Conservation (phyloP, 2,113 vertebrate genomes). For the Mesembrinibis cayennensis region DNA sequence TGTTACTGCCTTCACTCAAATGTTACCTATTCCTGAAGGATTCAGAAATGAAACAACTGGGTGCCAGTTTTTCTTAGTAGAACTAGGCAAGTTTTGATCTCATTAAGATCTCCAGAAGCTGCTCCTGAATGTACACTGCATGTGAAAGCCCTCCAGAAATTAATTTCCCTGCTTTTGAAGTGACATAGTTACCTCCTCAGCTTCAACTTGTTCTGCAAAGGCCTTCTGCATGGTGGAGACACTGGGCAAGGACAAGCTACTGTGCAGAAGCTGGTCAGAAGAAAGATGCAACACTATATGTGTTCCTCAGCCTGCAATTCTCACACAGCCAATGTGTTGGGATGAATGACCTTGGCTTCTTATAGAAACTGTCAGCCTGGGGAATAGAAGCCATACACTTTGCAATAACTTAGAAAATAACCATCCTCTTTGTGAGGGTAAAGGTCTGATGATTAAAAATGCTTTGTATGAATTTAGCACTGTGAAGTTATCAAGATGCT, state of each 20-base stretch:
- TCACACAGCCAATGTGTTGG: neutral
- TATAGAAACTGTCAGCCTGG: neutral
- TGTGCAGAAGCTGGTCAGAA: neutral
- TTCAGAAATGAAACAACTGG: neutral
- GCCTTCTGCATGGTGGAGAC: neutral
- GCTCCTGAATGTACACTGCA: neutral
- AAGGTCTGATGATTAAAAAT: neutral
- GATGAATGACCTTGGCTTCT: neutral
- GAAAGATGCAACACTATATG: neutral
- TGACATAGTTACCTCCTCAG: neutral
- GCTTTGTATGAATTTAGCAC: neutral
- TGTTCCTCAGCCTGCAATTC: neutral
- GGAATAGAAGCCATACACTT: neutral
- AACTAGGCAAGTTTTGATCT: neutral
- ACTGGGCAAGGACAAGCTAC: neutral
- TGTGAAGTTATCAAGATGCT: neutral
- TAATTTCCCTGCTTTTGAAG: neutral
- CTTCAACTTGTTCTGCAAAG: neutral
- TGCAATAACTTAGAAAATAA: neutral
- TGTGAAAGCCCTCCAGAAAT: neutral
- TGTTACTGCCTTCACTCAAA: neutral
- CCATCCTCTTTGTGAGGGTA: neutral
- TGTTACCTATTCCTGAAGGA: neutral
- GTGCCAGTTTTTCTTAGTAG: neutral
- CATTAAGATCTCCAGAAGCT: neutral